Percentiles rank a stretch among this genome's conserved stretches.
phyloP scores from a whole-genome alignment of 2,888 invertebrate genomes.

The Branchellion lobata region DNA sequence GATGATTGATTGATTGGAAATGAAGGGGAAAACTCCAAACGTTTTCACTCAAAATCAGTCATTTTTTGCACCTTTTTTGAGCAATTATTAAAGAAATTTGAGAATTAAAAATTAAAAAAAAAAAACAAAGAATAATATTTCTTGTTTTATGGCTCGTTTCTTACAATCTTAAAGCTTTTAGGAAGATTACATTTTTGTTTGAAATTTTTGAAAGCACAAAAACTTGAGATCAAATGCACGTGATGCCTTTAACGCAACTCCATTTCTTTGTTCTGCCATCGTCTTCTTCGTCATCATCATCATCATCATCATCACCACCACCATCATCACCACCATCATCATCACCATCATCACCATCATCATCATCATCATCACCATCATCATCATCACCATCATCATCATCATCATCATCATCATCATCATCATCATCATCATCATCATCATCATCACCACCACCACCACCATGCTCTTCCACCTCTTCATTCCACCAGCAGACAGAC shows the following conservation, averaged over 20 bases:
- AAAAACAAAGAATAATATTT: too few species aligned
- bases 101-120: too few species aligned
- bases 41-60: background rate
- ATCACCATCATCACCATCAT: constrained; percentile 11
- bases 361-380: constrained; percentile 23
- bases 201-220: background rate
- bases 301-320: constrained; percentile 9
- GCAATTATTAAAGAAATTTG: too few species aligned
- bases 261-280: background rate
- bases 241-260: background rate
- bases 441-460: constrained; percentile 12
- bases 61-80: background rate
- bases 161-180: background rate
- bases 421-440: constrained; percentile 16
- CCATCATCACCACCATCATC: constrained; percentile 15
- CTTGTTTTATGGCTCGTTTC: too few species aligned
- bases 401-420: constrained; percentile 2
- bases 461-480: background rate
- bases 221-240: background rate
- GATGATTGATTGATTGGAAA: background rate
- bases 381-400: constrained; percentile 20
- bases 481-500: too few species aligned
- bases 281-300: background rate
- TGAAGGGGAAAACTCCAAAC: background rate
- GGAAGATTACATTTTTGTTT: background rate